Conservation (phyloP, 2,113 vertebrate genomes). For the Channa argus region DNA sequence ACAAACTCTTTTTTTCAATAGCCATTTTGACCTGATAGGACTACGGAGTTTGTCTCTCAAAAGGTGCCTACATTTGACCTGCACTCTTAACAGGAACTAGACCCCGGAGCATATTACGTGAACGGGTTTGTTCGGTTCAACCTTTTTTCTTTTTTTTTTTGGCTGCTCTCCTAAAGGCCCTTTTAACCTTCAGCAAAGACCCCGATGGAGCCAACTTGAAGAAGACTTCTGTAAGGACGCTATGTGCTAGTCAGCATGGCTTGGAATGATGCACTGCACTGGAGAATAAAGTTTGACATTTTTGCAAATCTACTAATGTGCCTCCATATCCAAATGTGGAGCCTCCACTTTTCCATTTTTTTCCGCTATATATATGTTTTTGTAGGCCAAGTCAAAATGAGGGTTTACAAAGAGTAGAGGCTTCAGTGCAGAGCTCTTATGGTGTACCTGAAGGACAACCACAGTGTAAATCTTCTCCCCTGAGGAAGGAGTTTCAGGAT, state of each 20-base stretch:
- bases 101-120: too few species aligned
- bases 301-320: conserved; percentile 23
- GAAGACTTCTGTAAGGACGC: conserved; percentile 19
- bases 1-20: too few species aligned
- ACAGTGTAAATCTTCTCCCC: conserved; percentile 77
- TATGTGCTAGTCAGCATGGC: background rate
- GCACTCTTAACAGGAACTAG: too few species aligned
- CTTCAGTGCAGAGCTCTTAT: conserved; percentile 60
- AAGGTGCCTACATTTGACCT: too few species aligned
- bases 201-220: conserved; percentile 28
- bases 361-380: conserved; percentile 46
- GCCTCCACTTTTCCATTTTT: conserved; percentile 41
- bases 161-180: conserved; percentile 34
- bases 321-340: conserved; percentile 44
- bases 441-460: conserved; percentile 80
- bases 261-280: background rate
- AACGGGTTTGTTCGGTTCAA: conserved; percentile 10
- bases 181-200: conserved; percentile 30
- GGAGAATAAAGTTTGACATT: conserved; percentile 12
- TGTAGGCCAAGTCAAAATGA: conserved; percentile 49
- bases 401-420: conserved; percentile 38
- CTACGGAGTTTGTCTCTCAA: too few species aligned
- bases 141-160: background rate
- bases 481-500: conserved; percentile 76
- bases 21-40: too few species aligned